These are phyloP conservation scores for Selenia dentaria DNA, from an alignment of 2,888 invertebrate genomes.

Conservation along the genomic window DNA sequence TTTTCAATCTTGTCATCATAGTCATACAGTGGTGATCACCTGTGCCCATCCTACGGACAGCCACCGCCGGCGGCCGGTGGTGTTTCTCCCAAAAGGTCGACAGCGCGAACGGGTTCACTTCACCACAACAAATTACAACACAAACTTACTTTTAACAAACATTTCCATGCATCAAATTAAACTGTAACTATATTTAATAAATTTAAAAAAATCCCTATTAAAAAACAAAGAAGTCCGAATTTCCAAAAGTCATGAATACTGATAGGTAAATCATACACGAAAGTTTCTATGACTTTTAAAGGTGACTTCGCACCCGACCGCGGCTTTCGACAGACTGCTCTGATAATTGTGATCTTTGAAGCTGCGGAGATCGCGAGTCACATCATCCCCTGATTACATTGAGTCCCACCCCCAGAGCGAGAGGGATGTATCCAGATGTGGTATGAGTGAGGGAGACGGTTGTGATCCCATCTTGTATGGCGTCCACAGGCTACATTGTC, in stretches of 20 bases:
- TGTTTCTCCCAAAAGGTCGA: conserved; percentile 86
- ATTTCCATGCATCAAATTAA: too few species aligned
- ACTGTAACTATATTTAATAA: too few species aligned
- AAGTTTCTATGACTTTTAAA: conserved; percentile 61
- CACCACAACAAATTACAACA: conserved; percentile 21
- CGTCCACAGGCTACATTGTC: conserved; percentile 84
- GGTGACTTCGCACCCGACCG: conserved; percentile 75
- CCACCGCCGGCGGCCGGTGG: conserved; percentile 83
- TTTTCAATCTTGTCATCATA: too few species aligned
- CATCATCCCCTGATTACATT: conserved; percentile 84
- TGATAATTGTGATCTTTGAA: conserved; percentile 84
- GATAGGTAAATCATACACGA: conserved; percentile 38
- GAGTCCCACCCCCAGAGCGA: conserved; percentile 78
- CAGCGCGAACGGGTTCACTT: conserved; percentile 61
- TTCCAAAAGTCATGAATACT: conserved; percentile 22
- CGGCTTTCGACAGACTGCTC: conserved; percentile 83
- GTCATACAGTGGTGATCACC: too few species aligned
- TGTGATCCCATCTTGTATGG: conserved; percentile 87
- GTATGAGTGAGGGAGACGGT: conserved; percentile 59
- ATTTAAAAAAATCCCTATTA: too few species aligned
- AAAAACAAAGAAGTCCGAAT: neutral
- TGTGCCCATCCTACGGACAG: conserved; percentile 90
- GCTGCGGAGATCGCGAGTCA: conserved; percentile 83
- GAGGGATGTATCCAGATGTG: conserved; percentile 41
- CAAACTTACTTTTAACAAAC: conserved; percentile 16